Percentiles rank a stretch among this genome's conserved stretches.
Evolutionary conservation across 2,113 vertebrate species (phyloP).

Genomic region (Catharus minimus): DNA sequence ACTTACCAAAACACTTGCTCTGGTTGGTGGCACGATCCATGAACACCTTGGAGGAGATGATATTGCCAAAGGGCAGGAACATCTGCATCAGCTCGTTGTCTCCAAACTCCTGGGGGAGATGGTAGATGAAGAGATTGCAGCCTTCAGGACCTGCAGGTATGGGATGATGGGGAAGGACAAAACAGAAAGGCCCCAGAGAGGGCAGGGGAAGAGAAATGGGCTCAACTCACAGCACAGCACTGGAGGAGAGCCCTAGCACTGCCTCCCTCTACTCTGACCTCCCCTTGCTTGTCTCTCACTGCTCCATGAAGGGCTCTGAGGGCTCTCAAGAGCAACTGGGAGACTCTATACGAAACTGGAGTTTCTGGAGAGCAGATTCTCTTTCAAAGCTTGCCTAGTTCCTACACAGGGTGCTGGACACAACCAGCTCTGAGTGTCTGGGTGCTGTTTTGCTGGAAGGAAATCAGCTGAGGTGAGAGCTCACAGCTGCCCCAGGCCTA

Average conservation of each 20-base stretch:
- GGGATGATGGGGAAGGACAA: slow-evolving; percentile 11
- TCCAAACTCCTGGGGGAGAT: slow-evolving; percentile 99
- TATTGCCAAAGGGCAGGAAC: slow-evolving; percentile 96
- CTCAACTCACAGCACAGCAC: slow-evolving; percentile 1
- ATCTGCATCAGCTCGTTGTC: slow-evolving; percentile 99
- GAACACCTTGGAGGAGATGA: slow-evolving; percentile 99
- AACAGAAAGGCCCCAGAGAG: slow-evolving; percentile 63
- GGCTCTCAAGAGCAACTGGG: not conserved
- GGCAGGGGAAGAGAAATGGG: slow-evolving; percentile 16
- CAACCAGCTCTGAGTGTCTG: not conserved
- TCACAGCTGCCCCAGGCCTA: not conserved
- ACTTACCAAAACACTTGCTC: slow-evolving; percentile 99
- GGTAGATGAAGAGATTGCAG: slow-evolving; percentile 99
- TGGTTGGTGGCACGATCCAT: slow-evolving; percentile 99
- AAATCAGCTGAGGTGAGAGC: not conserved
- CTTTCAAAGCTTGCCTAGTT: not conserved
- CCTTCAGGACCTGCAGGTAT: slow-evolving; percentile 91
- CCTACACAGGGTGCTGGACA: not conserved
- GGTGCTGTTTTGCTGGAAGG: not conserved
- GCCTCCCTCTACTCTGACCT: not conserved
- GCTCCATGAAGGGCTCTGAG: not conserved
- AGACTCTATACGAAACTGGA: not conserved
- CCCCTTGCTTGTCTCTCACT: not conserved
- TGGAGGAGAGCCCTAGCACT: not conserved
- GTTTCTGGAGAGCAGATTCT: not conserved